phyloP scores from a whole-genome alignment of 2,797 vertebrate genomes.

The Adelosebastes latens region DNA sequence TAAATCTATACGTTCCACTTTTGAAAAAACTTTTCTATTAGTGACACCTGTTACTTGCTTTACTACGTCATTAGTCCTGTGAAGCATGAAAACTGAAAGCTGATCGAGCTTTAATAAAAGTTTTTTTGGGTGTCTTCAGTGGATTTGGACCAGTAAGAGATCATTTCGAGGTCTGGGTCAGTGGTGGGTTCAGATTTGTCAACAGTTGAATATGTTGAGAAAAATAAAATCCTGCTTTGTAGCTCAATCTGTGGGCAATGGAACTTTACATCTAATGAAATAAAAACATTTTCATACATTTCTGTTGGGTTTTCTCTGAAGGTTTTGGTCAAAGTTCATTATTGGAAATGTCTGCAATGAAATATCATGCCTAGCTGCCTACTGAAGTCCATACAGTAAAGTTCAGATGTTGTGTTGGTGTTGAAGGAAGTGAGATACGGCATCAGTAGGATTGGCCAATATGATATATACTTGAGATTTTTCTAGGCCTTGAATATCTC shows the following conservation, averaged over 20 bases:
- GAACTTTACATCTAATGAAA: conserved; percentile 78
- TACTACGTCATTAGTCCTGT: conserved; percentile 32
- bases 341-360: background rate
- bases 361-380: background rate
- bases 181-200: conserved; percentile 20
- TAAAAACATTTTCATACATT: conserved; percentile 78
- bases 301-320: conserved; percentile 23
- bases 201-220: conserved; percentile 22
- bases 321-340: background rate
- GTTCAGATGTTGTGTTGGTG: background rate
- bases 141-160: conserved; percentile 12
- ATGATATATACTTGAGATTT: background rate
- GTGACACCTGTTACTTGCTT: conserved; percentile 37
- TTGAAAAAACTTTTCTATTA: conserved; percentile 48
- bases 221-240: conserved; percentile 57
- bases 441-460: background rate
- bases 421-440: background rate
- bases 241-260: conserved; percentile 54
- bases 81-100: conserved; percentile 19
- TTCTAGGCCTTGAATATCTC: background rate
- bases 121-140: conserved; percentile 20
- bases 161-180: conserved; percentile 20
- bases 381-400: background rate
- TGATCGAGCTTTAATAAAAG: background rate
- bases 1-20: conserved; percentile 21